A percentile compares a stretch with the other conserved stretches of the same genome.
Conservation (phyloP, 2,888 invertebrate genomes). For the Liodrosophila aerea region DNA sequence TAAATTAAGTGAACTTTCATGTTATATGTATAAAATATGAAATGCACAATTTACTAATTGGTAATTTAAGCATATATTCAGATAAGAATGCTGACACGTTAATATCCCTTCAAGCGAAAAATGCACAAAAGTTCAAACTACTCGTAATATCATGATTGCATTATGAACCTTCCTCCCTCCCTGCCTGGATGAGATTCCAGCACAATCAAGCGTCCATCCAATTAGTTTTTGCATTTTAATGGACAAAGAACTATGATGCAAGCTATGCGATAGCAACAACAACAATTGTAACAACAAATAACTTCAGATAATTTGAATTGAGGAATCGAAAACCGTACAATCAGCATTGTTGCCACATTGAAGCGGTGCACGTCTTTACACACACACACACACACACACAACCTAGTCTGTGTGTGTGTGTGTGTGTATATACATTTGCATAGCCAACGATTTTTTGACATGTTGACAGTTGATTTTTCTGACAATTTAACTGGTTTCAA, state of each 20-base stretch:
- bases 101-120: slow-evolving; percentile 10
- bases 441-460: slow-evolving; percentile 80
- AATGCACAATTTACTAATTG: slow-evolving; percentile 44
- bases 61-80: not conserved
- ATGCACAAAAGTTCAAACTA: no score
- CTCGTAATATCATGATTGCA: slow-evolving; percentile 13
- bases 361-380: slow-evolving; percentile 50
- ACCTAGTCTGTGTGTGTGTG: slow-evolving; percentile 1
- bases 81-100: slow-evolving; percentile 30
- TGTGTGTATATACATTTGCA: slow-evolving; percentile 63
- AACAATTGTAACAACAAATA: slow-evolving; percentile 36
- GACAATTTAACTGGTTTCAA: slow-evolving; percentile 82
- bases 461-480: slow-evolving; percentile 82
- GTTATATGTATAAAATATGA: slow-evolving; percentile 7
- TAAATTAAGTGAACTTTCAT: not conserved
- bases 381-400: slow-evolving; percentile 20
- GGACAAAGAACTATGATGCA: slow-evolving; percentile 35
- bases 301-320: slow-evolving; percentile 56
- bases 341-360: slow-evolving; percentile 57
- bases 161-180: not conserved
- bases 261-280: slow-evolving; percentile 36
- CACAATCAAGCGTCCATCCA: no score
- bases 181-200: not conserved
- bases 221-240: slow-evolving; percentile 47
- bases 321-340: slow-evolving; percentile 56